phyloP scores from a whole-genome alignment of 2,797 vertebrate genomes.

The Meriones psammophilus region DNA sequence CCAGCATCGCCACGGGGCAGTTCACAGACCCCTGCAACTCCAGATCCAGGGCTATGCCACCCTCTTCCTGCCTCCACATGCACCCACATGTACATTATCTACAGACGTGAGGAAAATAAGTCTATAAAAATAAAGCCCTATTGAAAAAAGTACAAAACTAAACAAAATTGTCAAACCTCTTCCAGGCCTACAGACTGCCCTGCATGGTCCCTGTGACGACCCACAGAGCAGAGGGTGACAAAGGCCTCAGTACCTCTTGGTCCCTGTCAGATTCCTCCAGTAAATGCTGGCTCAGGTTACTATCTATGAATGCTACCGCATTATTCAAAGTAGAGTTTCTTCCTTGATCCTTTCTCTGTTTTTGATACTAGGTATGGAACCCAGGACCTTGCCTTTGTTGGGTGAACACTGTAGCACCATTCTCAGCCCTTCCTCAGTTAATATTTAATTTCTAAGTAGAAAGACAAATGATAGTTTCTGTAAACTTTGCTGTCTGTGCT shows the following conservation, averaged over 20 bases:
- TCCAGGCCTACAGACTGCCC: neutral
- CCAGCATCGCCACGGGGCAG: neutral
- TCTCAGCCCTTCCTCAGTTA: neutral
- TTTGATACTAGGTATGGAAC: neutral
- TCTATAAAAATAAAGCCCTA: neutral
- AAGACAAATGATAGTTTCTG: neutral
- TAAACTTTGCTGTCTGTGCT: neutral
- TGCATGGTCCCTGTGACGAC: neutral
- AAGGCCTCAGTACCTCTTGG: neutral
- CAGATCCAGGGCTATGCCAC: neutral
- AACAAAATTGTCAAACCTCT: neutral
- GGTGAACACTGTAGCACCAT: neutral
- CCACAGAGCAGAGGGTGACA: neutral
- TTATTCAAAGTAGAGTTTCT: slow-evolving; percentile 3
- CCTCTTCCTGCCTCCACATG: neutral
- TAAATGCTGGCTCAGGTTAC: neutral
- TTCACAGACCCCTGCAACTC: neutral
- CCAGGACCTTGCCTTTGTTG: neutral
- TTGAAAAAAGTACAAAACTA: neutral
- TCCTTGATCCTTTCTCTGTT: neutral
- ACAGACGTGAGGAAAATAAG: neutral
- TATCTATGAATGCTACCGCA: neutral
- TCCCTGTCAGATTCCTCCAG: neutral
- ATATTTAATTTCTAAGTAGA: slow-evolving; percentile 23
- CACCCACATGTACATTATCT: neutral